A percentile compares a stretch with the other conserved stretches of the same genome.
phyloP scores from a whole-genome alignment of 2,113 vertebrate species.

The Corydoras maculifer region DNA sequence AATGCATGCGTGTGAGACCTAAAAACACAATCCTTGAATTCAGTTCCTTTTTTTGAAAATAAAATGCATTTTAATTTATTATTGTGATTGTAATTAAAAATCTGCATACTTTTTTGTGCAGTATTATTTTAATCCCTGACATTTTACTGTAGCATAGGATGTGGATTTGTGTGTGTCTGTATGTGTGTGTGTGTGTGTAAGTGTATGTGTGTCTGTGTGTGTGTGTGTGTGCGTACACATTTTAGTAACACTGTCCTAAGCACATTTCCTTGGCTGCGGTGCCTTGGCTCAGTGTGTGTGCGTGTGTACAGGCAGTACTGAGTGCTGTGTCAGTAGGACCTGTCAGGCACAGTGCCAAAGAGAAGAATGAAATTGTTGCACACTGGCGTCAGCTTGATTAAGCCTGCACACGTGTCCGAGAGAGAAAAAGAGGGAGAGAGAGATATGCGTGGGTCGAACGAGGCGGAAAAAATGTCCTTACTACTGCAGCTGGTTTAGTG shows the following conservation, averaged over 20 bases:
- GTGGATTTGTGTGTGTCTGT: conserved; percentile 5
- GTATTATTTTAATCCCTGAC: too few species aligned
- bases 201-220: conserved; percentile 13
- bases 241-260: conserved; percentile 35
- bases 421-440: conserved; percentile 67
- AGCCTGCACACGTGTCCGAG: conserved; percentile 67
- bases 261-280: conserved; percentile 52
- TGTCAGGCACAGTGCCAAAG: conserved; percentile 66
- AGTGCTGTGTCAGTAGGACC: conserved; percentile 44
- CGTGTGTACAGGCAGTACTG: conserved; percentile 8
- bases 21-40: too few species aligned
- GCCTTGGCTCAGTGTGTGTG: conserved; percentile 36
- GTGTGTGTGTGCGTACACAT: conserved; percentile 17
- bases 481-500: conserved; percentile 1
- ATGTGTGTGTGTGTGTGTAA: conserved; percentile 11
- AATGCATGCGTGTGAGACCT: too few species aligned
- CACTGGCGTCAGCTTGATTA: conserved; percentile 69
- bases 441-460: conserved; percentile 41
- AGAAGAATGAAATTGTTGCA: conserved; percentile 62
- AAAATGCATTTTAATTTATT: too few species aligned
- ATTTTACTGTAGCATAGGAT: too few species aligned
- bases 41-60: too few species aligned
- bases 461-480: conserved; percentile 1
- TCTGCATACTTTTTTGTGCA: too few species aligned
- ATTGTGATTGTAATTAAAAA: too few species aligned